These are phyloP conservation scores for Tetramorium bicarinatum DNA, from an alignment of 2,888 invertebrate species.

Conservation along the genomic window DNA sequence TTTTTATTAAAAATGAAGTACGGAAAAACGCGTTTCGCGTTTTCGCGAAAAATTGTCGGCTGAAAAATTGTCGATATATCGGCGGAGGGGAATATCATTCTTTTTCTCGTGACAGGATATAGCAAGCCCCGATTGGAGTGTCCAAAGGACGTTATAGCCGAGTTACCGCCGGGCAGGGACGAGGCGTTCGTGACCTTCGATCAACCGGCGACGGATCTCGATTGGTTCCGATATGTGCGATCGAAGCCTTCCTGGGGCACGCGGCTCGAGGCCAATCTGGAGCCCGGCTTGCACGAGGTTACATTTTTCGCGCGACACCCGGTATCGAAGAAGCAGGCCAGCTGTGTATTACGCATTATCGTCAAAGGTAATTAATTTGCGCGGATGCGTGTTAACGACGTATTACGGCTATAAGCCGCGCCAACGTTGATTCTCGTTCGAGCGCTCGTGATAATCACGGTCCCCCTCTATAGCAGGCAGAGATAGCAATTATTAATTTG, in stretches of 20 bases:
- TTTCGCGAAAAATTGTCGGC: background rate
- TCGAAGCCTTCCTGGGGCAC: slow-evolving; percentile 87
- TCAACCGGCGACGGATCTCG: slow-evolving; percentile 87
- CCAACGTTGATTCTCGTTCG: slow-evolving; percentile 45
- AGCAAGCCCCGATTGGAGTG: slow-evolving; percentile 87
- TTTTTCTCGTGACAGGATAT: slow-evolving; percentile 82
- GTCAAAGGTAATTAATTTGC: slow-evolving; percentile 82
- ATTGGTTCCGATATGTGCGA: slow-evolving; percentile 87
- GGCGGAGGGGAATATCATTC: background rate
- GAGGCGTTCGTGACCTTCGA: slow-evolving; percentile 87
- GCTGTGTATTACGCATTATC: slow-evolving; percentile 85
- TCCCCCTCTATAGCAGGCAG: background rate
- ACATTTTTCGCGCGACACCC: slow-evolving; percentile 87
- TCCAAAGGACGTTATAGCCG: slow-evolving; percentile 86
- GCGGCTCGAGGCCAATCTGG: slow-evolving; percentile 86
- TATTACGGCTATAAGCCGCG: slow-evolving; percentile 45
- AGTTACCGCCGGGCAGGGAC: slow-evolving; percentile 86
- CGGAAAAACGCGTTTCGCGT: background rate
- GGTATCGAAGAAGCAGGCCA: slow-evolving; percentile 86
- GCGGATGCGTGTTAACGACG: slow-evolving; percentile 61
- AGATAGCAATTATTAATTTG: slow-evolving; percentile 42
- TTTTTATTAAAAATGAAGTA: background rate
- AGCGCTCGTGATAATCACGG: slow-evolving; percentile 37
- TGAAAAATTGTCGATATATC: slow-evolving; percentile 22
- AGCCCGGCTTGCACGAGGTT: slow-evolving; percentile 86